Base-by-base conservation (phyloP, 2,113 vertebrate genomes). In the Rhynchomys soricoides region DNA sequence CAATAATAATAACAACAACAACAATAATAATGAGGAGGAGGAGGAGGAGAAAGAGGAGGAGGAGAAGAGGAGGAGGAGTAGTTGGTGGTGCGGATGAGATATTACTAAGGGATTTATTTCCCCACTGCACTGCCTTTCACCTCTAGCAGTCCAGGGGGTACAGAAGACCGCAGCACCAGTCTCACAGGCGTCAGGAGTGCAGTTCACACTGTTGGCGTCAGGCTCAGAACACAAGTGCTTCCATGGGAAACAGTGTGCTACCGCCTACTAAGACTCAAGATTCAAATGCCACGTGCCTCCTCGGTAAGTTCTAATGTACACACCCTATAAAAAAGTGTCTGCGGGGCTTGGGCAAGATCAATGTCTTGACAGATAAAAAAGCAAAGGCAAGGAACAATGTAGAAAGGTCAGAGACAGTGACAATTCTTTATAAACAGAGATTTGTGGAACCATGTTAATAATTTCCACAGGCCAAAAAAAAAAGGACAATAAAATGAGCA, bases 401-500 rank as follows among this genome's bases (percentile, higher is more conserved):
- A 3, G 21, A 92, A n/a, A 85, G 15, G 57, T 55, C 19, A 89
- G 48, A 95, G 40, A 15, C 75, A 71, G 21, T 82, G 37, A 74
- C 17, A 75, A 29, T 74, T 52, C 37, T 83, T 57, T 68, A 26
- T 64, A 50, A 86, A 77, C 31, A 91, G 15, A 48, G 45, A 88
- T 90, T 68, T 45, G 21, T 59, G 26, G 64, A 90, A 94, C 16
- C 48, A 86, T 43, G 29, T 91, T 70, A 74, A 86, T 79, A 9
- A 86, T 81, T 89, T 79, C 85, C 52, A 86, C 3, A 55, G 15
- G n/a, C 22, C 26, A 64, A 64, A 64, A 66, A 79, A 86, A 90
- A 86, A 87, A 87, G 34, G 24, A 78, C n/a, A 86, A 87, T 50
- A 94, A 74, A 90, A 88, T 91, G 37, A 77, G 55, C 77, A 91